These are phyloP conservation scores for Muscidifurax raptorellus DNA, from an alignment of 1,140 invertebrate species.

Conservation along the genomic window DNA sequence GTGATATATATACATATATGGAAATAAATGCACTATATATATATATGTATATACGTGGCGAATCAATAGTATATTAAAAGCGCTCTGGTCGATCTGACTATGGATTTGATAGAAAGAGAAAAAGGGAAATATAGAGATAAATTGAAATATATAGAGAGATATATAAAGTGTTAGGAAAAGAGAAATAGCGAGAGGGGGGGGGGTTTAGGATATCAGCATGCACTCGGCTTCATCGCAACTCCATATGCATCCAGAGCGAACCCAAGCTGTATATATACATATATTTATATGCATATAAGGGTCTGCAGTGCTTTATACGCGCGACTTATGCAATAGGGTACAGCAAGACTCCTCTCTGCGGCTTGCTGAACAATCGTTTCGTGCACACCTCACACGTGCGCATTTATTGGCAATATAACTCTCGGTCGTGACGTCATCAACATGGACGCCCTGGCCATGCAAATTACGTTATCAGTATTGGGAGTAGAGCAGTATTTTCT, in stretches of 20 bases:
- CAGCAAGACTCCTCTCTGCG: too few species aligned
- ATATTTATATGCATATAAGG: too few species aligned
- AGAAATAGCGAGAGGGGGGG: not conserved
- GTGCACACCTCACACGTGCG: too few species aligned
- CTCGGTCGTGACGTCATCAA: too few species aligned
- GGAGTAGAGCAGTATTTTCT: too few species aligned
- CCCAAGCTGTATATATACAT: too few species aligned
- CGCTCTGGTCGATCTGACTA: conserved; percentile 46
- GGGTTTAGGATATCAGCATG: not conserved
- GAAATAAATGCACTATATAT: conserved; percentile 21
- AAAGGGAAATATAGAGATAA: not conserved
- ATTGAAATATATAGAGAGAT: not conserved
- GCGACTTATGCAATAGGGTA: too few species aligned
- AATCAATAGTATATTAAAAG: conserved; percentile 42
- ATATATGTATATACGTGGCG: not conserved
- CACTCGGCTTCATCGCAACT: conserved; percentile 21
- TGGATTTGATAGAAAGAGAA: conserved; percentile 29
- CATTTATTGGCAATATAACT: too few species aligned
- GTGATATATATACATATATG: not conserved
- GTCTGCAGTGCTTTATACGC: too few species aligned
- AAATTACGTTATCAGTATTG: too few species aligned
- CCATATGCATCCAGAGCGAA: not conserved
- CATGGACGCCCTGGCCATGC: too few species aligned
- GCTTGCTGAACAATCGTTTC: too few species aligned
- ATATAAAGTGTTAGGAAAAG: not conserved